Percentiles rank a stretch among this genome's conserved stretches.
These are phyloP conservation scores for Amaurobius ferox DNA, from an alignment of 2,888 invertebrate species.

Conservation along the genomic window DNA sequence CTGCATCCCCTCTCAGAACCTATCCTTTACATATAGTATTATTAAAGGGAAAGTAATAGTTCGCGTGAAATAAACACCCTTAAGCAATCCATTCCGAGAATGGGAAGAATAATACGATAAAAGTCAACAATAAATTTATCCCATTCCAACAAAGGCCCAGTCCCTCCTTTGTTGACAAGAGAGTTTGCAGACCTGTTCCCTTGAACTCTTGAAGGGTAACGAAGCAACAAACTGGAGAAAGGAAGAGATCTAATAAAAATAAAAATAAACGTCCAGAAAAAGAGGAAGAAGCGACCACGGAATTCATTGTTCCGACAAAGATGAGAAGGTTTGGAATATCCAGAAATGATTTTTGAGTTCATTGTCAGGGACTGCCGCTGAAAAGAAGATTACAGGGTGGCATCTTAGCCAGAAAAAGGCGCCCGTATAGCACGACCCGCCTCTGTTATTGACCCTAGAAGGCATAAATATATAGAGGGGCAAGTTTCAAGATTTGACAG, in stretches of 20 bases:
- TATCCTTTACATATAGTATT: no score
- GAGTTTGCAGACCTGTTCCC: constrained; percentile 26
- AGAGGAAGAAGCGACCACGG: constrained; percentile 19
- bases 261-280: not conserved
- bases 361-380: constrained; percentile 41
- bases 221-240: constrained; percentile 65
- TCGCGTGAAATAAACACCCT: not conserved
- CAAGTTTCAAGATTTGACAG: not conserved
- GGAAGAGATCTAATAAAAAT: constrained; percentile 41
- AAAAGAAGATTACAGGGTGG: constrained; percentile 1
- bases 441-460: constrained; percentile 23
- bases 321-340: constrained; percentile 39
- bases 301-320: constrained; percentile 63
- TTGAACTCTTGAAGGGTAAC: constrained; percentile 40
- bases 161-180: constrained; percentile 47
- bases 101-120: not conserved
- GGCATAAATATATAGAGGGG: constrained; percentile 22
- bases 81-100: no score
- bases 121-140: constrained; percentile 39
- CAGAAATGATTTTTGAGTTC: constrained; percentile 40
- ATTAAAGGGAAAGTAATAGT: no score
- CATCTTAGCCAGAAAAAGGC: not conserved
- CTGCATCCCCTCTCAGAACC: no score
- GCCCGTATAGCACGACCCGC: not conserved
- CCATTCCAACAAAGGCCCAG: constrained; percentile 28